A percentile compares a stretch with the other conserved stretches of the same genome.
These are phyloP conservation scores for Hyperoplus immaculatus DNA, from an alignment of 2,797 vertebrate genomes.

Conservation along the genomic window DNA sequence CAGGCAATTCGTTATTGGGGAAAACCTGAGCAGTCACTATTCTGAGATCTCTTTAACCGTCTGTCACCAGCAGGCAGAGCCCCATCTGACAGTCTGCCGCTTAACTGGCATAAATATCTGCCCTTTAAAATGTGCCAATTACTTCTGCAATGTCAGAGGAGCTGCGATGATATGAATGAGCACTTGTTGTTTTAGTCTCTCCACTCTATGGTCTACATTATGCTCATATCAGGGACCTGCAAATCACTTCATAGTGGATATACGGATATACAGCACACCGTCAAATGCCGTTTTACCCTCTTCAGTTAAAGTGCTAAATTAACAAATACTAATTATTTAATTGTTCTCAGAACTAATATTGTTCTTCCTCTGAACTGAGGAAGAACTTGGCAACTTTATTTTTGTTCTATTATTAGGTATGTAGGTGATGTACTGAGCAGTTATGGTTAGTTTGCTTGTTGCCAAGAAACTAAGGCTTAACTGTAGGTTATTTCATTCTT, in stretches of 20 bases:
- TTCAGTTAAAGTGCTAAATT: slow-evolving; percentile 30
- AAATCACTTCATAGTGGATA: background rate
- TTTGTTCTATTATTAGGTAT: background rate
- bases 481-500: background rate
- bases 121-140: slow-evolving; percentile 70
- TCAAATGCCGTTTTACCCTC: slow-evolving; percentile 25
- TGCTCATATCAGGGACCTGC: slow-evolving; percentile 28
- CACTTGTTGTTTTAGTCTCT: slow-evolving; percentile 51
- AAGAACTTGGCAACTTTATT: too few relatives aligned
- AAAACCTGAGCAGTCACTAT: slow-evolving; percentile 71
- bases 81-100: slow-evolving; percentile 70
- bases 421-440: background rate
- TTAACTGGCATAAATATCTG: slow-evolving; percentile 79
- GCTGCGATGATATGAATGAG: slow-evolving; percentile 35
- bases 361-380: too few relatives aligned
- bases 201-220: slow-evolving; percentile 35
- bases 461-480: background rate
- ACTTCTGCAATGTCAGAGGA: slow-evolving; percentile 72
- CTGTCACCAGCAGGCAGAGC: slow-evolving; percentile 70
- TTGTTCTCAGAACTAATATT: background rate
- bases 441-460: background rate
- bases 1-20: slow-evolving; percentile 53
- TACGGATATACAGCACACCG: background rate
- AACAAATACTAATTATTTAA: slow-evolving; percentile 21
- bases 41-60: slow-evolving; percentile 72